Percentiles rank a stretch among this genome's conserved stretches.
Conservation (phyloP, 2,888 invertebrate genomes). For the Eurois occulta region DNA sequence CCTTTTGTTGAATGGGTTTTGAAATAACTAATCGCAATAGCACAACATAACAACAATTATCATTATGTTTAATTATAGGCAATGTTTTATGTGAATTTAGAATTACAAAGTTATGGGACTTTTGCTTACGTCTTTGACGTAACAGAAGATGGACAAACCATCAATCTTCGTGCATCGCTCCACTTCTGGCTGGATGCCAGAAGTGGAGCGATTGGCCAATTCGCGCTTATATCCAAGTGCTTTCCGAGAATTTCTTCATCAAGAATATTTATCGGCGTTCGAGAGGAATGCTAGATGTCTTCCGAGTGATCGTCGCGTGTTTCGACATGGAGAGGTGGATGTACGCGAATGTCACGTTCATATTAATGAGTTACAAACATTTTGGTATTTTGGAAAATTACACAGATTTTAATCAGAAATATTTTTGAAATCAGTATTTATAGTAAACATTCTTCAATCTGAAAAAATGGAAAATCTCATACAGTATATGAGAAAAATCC, state of each 20-base stretch:
- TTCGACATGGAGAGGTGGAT: constrained; percentile 34
- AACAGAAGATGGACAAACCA: constrained; percentile 62
- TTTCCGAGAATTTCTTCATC: constrained; percentile 65
- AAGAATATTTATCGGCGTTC: constrained; percentile 35
- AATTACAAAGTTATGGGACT: constrained; percentile 45
- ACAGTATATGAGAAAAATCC: background rate
- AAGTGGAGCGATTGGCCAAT: constrained; percentile 68
- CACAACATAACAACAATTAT: constrained; percentile 39
- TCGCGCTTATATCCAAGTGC: constrained; percentile 50
- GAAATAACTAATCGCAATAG: constrained; percentile 31
- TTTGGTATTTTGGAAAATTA: background rate
- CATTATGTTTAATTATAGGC: constrained; percentile 49
- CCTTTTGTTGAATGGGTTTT: constrained; percentile 27
- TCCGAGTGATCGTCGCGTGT: constrained; percentile 32
- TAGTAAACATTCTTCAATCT: background rate
- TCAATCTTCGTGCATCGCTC: constrained; percentile 64
- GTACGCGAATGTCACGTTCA: constrained; percentile 27
- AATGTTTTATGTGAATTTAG: constrained; percentile 46
- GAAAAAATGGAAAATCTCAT: too few relatives aligned
- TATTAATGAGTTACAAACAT: constrained; percentile 3
- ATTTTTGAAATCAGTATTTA: background rate
- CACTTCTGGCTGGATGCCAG: too few relatives aligned
- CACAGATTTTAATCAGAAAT: background rate
- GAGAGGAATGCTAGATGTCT: constrained; percentile 29
- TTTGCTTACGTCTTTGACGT: constrained; percentile 56